phyloP scores from a whole-genome alignment of 2,888 invertebrate genomes.

The Chrysolina americana region DNA sequence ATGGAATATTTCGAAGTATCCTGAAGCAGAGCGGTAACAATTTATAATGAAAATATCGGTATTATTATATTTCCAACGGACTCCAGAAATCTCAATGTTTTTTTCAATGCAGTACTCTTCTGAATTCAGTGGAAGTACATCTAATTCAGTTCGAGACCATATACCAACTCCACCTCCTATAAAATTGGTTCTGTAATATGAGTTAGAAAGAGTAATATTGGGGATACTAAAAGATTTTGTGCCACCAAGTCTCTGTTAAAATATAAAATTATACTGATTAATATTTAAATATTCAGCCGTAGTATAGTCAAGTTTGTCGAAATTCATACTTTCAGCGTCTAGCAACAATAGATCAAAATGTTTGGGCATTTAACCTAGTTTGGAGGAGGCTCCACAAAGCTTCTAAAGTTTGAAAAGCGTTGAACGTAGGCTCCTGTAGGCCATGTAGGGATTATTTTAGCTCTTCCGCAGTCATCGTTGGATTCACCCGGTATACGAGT shows the following conservation, averaged over 20 bases:
- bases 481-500: too few relatives aligned
- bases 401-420: slow-evolving; percentile 24
- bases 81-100: slow-evolving; percentile 20
- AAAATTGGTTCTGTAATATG: too few relatives aligned
- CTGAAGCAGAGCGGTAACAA: slow-evolving; percentile 23
- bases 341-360: slow-evolving; percentile 10
- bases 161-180: too few relatives aligned
- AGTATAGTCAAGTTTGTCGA: slow-evolving; percentile 22
- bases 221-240: slow-evolving; percentile 22
- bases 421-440: slow-evolving; percentile 25
- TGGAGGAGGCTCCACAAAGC: neutral
- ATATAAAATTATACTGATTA: slow-evolving; percentile 10
- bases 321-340: slow-evolving; percentile 18
- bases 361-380: neutral
- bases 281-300: slow-evolving; percentile 25
- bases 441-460: too few relatives aligned
- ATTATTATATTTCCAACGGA: slow-evolving; percentile 3
- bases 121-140: slow-evolving; percentile 20
- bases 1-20: slow-evolving; percentile 11
- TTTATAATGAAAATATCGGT: too few relatives aligned
- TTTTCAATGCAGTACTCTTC: slow-evolving; percentile 23
- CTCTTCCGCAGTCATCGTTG: too few relatives aligned
- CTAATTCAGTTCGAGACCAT: too few relatives aligned
- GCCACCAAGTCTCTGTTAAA: slow-evolving; percentile 27
- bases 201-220: slow-evolving; percentile 14